Conservation (phyloP, 2,113 vertebrate genomes). For the Myotis davidii region DNA sequence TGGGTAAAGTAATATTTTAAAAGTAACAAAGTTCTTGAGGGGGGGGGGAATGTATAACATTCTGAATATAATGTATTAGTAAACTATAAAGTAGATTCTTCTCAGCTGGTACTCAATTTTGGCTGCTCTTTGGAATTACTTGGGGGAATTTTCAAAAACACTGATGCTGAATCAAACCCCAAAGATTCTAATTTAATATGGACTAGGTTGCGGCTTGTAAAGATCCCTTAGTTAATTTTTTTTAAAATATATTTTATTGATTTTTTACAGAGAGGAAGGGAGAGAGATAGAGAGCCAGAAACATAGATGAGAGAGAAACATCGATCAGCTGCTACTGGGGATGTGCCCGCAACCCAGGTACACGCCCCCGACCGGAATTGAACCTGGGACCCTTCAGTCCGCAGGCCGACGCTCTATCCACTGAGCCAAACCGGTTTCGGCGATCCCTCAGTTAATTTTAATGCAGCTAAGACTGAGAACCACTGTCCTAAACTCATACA, state of each 20-base stretch:
- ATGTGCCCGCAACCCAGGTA: too few relatives aligned
- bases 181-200: slow-evolving; percentile 8
- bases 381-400: too few relatives aligned
- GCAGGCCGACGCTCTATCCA: too few relatives aligned
- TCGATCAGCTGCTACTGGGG: too few relatives aligned
- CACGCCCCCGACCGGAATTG: too few relatives aligned
- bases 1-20: background rate
- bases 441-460: slow-evolving; percentile 5
- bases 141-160: slow-evolving; percentile 9
- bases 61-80: background rate
- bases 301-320: too few relatives aligned
- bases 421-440: too few relatives aligned
- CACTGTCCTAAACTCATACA: background rate
- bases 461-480: background rate
- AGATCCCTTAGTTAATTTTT: background rate
- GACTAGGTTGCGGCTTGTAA: background rate
- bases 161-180: background rate
- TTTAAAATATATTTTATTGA: too few relatives aligned
- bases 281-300: too few relatives aligned
- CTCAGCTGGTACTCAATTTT: slow-evolving; percentile 15
- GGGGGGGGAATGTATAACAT: background rate
- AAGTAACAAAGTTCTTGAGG: background rate
- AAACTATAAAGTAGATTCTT: slow-evolving; percentile 9
- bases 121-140: background rate
- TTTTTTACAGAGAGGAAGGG: too few relatives aligned